These are phyloP conservation scores for Acanthis flammea DNA, from an alignment of 2,797 vertebrate species.

Conservation along the genomic window DNA sequence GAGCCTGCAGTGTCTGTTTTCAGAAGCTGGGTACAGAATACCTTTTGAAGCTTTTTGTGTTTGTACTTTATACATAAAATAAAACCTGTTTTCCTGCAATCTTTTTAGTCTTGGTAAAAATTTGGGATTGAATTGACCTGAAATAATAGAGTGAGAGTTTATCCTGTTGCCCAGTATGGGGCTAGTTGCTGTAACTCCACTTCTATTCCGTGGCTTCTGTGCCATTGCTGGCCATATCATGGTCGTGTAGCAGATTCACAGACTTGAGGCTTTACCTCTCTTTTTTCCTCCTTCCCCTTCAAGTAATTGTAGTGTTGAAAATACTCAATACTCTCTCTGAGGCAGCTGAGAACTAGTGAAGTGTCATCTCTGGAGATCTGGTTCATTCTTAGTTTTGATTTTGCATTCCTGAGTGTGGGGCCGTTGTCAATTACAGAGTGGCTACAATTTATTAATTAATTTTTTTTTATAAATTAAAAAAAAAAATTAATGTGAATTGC, in stretches of 20 bases:
- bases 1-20: not conserved
- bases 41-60: not conserved
- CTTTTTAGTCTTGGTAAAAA: not conserved
- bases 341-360: not conserved
- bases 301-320: not conserved
- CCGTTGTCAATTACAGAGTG: not conserved
- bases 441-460: not conserved
- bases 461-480: no score
- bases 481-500: not conserved
- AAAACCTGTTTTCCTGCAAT: not conserved
- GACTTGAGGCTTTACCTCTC: not conserved
- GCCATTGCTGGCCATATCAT: not conserved
- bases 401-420: not conserved
- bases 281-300: not conserved
- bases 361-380: not conserved
- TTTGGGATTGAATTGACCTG: not conserved
- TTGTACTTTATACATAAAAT: not conserved
- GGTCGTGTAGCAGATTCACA: not conserved
- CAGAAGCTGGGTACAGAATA: not conserved
- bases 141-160: not conserved
- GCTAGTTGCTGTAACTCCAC: not conserved
- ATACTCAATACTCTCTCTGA: not conserved
- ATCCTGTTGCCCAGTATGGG: not conserved
- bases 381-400: not conserved
- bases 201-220: fast-evolving